phyloP scores from a whole-genome alignment of 2,888 invertebrate genomes.

The Mystacides longicornis region DNA sequence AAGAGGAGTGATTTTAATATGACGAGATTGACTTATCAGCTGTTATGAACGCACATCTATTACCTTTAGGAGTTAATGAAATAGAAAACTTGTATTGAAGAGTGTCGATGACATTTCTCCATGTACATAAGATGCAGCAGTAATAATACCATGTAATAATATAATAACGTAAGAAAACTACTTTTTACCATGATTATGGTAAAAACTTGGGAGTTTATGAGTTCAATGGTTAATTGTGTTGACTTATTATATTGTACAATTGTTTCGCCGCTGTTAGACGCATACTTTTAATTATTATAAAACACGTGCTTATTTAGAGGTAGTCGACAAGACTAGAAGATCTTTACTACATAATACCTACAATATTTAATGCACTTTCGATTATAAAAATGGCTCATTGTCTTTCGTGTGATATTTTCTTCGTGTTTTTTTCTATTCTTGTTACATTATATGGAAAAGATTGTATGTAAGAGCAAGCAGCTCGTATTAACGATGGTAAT shows the following conservation, averaged over 20 bases:
- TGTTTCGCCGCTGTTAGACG: neutral
- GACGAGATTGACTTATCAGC: neutral
- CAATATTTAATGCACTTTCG: slow-evolving; percentile 5
- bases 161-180: neutral
- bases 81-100: slow-evolving; percentile 24
- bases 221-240: slow-evolving; percentile 12
- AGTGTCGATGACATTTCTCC: slow-evolving; percentile 24
- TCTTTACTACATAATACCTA: neutral
- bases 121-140: too few relatives aligned
- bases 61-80: slow-evolving; percentile 16
- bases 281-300: neutral
- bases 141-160: neutral
- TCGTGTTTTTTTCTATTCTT: neutral
- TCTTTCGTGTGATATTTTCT: neutral
- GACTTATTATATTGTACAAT: neutral
- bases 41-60: neutral
- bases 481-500: neutral
- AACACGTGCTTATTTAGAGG: neutral
- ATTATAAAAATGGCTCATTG: neutral
- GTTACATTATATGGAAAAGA: neutral
- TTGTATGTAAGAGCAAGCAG: too few relatives aligned
- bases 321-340: neutral
- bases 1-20: too few relatives aligned
- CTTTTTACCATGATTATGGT: slow-evolving; percentile 6
- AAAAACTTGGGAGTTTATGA: slow-evolving; percentile 17